Evolutionary conservation across 2,888 invertebrate genomes (phyloP), one percentile per base, ranked within the genome.

Genomic region (Sericinus montela): DNA sequence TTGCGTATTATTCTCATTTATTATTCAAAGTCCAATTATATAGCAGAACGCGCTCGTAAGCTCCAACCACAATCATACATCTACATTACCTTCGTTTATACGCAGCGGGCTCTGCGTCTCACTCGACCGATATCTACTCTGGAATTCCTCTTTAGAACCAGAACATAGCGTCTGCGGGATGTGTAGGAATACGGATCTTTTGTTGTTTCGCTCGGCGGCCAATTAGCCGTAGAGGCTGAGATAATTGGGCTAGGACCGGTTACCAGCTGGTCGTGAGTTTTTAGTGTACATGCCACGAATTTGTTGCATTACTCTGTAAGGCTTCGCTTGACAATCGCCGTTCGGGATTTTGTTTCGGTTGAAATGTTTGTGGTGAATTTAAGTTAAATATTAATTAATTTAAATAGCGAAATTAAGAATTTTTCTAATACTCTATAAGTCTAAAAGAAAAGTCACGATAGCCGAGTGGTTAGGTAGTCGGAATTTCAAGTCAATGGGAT

Each of bases 241-340:
- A 67, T 77, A 79, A 79, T 80, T 79, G 80, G 77, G 69, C 59
- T 62, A 57, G 54, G 71, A 80, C 79, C 77, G 74, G 79, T 79
- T 74, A 54, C 49, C 44, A 44, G 49, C 43, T 55, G 54, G 53
- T 45, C 52, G 53, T 52, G 45, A 48, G 54, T 64, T 63, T 60
- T 62, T 60, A 3, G 3, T 29, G 19, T 44, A 52, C 55, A 48
- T 43, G 55, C 53, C 48, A 42, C 48, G 55, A 55, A 57, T 58
- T 53, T 52, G 55, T 52, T 28, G 52, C 53, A 51, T 58, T 48
- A 51, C 58, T 48, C 51, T 51, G 47, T 38, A 38, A 43, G 16
- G 19, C 43, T 11, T 16, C 38, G 29, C 37, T 32, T 36, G 34
- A 46, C 46, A 14, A 25, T 47, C 40, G 16, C 40, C 14, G 13